Base-by-base conservation (phyloP, 2,888 invertebrate species). In the Eudasyphora cyanicolor region DNA sequence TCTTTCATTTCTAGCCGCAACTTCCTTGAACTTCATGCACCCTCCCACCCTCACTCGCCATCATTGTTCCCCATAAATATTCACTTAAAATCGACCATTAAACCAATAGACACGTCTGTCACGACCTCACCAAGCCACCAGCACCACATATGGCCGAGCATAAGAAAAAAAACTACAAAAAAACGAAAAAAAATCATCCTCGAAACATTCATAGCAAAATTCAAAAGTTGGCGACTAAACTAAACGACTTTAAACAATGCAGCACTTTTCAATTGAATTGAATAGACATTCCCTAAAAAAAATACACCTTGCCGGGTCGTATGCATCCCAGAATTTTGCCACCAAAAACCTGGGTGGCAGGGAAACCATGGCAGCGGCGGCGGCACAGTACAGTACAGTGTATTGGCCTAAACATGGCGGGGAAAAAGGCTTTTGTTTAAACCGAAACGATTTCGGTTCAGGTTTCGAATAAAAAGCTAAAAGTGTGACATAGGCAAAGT, bases 61-160 rank as follows among this genome's bases (percentile, higher is more conserved):
- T 38, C 6, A n/a, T 5, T 45, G 24, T 2, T 24, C 67, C 3
- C 67, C 42, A 42, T 67, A 67, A 67, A 67, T 67, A 76, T 81
- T 64, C 73, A 84, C 81, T 84, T 84, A 69, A 81, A 83, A 75
- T 51, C 76, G 81, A 76, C 83, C 81, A 85, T 83, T 85, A 79
- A 67, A 73, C 75, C 82, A 80, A 85, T 84, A 84, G 84, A 82
- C 85, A 85, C 85, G 86, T 84, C 82, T 84, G 86, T 85, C 86
- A 85, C 86, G 86, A 85, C 82, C 86, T 84, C 78, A 75, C 81
- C 19, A 45, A 60, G n/a, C n/a, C n/a, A n/a, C n/a, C n/a, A n/a
- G n/a, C n/a, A n/a, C 57, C 57, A 76, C 73, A 75, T 74, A 70
- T 17, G 32, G 73, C n/a, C n/a, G n/a, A n/a, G n/a, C n/a, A n/a